phyloP scores from a whole-genome alignment of 1,140 invertebrate species.

The Magallana angulata region DNA sequence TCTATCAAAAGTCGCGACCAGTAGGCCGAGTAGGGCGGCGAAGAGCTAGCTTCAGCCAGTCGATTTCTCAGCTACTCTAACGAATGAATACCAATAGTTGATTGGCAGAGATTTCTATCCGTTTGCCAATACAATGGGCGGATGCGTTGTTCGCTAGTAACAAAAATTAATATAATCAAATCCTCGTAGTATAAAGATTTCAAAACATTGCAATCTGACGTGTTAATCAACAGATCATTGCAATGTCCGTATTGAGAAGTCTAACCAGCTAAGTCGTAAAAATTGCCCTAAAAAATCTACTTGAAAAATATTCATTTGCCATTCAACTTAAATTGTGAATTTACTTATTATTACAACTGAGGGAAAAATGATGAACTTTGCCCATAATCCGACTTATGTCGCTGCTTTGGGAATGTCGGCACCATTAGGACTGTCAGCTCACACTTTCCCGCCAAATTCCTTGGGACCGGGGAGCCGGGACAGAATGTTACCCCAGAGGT shows the following conservation, averaged over 20 bases:
- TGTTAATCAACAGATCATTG: slow-evolving; percentile 39
- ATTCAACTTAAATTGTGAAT: no score
- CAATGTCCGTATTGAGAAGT: background rate
- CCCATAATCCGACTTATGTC: slow-evolving; percentile 54
- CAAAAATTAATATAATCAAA: slow-evolving; percentile 55
- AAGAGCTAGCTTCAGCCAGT: background rate
- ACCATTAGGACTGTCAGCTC: slow-evolving; percentile 45
- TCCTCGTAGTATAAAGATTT: slow-evolving; percentile 45
- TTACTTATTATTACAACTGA: no score
- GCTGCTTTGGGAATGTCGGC: slow-evolving; percentile 55
- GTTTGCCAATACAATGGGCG: slow-evolving; percentile 43
- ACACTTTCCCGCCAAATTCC: slow-evolving; percentile 46
- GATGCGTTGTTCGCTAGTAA: slow-evolving; percentile 33
- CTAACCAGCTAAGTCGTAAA: background rate
- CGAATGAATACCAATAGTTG: slow-evolving; percentile 14
- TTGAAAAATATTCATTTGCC: no score
- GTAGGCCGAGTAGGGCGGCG: background rate
- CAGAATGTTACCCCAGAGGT: slow-evolving; percentile 51
- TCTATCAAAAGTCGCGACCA: background rate
- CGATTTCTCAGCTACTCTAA: background rate
- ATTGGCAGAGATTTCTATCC: slow-evolving; percentile 23
- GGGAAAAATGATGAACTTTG: slow-evolving; percentile 58
- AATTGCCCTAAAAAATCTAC: background rate
- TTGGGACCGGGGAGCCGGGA: slow-evolving; percentile 35
- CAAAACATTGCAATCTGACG: slow-evolving; percentile 48